These are phyloP conservation scores for Erebia ligea DNA, from an alignment of 2,888 invertebrate species.

Conservation along the genomic window DNA sequence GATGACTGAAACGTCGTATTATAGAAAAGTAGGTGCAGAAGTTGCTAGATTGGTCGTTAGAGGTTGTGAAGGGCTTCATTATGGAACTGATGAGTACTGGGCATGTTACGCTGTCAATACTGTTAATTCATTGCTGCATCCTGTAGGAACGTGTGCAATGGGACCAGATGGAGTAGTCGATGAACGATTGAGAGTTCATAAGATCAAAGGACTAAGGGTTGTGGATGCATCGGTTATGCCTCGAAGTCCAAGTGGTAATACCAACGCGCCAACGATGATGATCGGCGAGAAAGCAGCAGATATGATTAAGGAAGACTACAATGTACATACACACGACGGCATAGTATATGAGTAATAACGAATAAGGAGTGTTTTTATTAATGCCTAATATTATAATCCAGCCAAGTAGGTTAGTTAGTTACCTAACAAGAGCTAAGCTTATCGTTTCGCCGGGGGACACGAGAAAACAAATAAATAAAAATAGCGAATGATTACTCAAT, in stretches of 20 bases:
- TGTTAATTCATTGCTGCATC: constrained; percentile 84
- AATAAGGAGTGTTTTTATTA: not conserved
- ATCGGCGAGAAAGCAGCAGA: constrained; percentile 73
- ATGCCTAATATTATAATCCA: constrained; percentile 6
- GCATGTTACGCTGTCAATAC: constrained; percentile 83
- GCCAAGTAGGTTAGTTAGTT: not conserved
- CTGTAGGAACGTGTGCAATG: constrained; percentile 77
- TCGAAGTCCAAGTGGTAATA: constrained; percentile 66
- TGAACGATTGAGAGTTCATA: constrained; percentile 61
- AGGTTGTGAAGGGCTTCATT: constrained; percentile 75
- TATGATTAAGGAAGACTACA: constrained; percentile 63
- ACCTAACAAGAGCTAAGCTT: too few relatives aligned
- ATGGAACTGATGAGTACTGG: constrained; percentile 85
- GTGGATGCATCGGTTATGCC: constrained; percentile 73
- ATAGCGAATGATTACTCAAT: too few relatives aligned
- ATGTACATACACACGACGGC: constrained; percentile 12
- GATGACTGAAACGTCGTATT: constrained; percentile 60
- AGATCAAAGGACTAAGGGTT: constrained; percentile 59
- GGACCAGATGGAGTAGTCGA: constrained; percentile 66
- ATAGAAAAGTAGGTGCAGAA: constrained; percentile 51
- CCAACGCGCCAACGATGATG: constrained; percentile 72
- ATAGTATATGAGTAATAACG: not conserved
- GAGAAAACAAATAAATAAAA: too few relatives aligned
- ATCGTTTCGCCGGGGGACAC: too few relatives aligned
- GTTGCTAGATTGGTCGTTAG: constrained; percentile 64